Base-by-base conservation (phyloP, 2,797 vertebrate species). In the Sebastes umbrosus region DNA sequence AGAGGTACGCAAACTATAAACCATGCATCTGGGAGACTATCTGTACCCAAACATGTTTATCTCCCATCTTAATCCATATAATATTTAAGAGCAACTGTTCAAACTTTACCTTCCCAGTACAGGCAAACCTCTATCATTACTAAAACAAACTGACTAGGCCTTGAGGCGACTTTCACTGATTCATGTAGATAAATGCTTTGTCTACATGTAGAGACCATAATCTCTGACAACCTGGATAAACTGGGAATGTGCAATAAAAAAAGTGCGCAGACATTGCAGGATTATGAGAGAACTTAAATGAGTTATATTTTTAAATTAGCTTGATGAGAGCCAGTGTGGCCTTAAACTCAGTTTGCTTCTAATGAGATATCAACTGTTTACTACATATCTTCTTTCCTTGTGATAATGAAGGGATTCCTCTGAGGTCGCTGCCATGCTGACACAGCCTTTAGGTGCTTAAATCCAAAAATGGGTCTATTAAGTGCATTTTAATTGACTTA, bases 401-500 rank as follows among this genome's bases (percentile, higher is more conserved):
- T 74, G 84, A 90, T 89, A 93, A 91, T 91, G 82, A 92, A 90
- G 82, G 85, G 70, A 91, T 87, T 88, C 86, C 91, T 92, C 84
- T 4, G 82, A 89, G 91, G 88, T 90, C 69, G 73, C 79, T 63
- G 50, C 83, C 79, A 83, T 92, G 93, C 93, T 94, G 93, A 94
- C 90, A 90, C 88, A 94, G 93, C 91, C 86, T 90, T 91, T 85
- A 85, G 88, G 71, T 87, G 60, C 70, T 89, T 88, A 87, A 89
- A 88, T 87, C 78, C 80, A 91, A 91, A 94, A 93, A 91, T 77
- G 66, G 80, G 71, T 88, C 73, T 84, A 91, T 92, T 91, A 92
- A 93, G 86, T 92, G 80, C 69, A 90, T 92, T 93, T 93, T 91
- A 93, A 94, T 94, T 90, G 84, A 93, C 89, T 90, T 92, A 87